These are phyloP conservation scores for Xerus inauris DNA, from an alignment of 2,113 vertebrate genomes.

Conservation along the genomic window DNA sequence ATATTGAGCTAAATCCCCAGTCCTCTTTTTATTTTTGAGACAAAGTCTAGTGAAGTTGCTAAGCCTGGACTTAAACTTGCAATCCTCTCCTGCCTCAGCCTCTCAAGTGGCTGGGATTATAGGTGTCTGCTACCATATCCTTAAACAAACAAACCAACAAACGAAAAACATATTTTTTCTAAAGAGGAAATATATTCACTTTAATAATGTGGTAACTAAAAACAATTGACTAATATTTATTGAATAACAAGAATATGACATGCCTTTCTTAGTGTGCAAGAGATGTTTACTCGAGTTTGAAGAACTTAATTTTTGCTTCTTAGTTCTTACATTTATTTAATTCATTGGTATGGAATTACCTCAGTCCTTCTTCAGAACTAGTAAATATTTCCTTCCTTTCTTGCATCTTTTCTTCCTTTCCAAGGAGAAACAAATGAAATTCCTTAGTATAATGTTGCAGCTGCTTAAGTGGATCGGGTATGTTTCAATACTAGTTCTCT, in stretches of 20 bases:
- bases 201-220: neutral
- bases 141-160: too few relatives aligned
- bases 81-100: too few relatives aligned
- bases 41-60: too few relatives aligned
- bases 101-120: too few relatives aligned
- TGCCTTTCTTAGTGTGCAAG: neutral
- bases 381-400: accelerated
- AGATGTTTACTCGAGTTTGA: neutral
- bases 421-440: neutral
- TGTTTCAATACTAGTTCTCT: neutral
- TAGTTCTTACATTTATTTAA: neutral
- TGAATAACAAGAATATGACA: neutral
- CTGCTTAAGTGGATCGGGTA: neutral
- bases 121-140: too few relatives aligned
- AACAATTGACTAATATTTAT: neutral
- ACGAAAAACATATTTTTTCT: neutral
- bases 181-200: neutral
- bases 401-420: neutral
- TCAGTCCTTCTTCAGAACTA: neutral
- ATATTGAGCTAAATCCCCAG: too few relatives aligned
- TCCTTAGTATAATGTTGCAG: neutral
- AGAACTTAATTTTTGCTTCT: neutral
- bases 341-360: neutral
- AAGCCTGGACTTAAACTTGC: too few relatives aligned
- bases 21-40: too few relatives aligned